A percentile compares a stretch with the other conserved stretches of the same genome.
Conservation (phyloP, 37 sponge, comb jelly and placozoan species). For the Eunapius fragilis region DNA sequence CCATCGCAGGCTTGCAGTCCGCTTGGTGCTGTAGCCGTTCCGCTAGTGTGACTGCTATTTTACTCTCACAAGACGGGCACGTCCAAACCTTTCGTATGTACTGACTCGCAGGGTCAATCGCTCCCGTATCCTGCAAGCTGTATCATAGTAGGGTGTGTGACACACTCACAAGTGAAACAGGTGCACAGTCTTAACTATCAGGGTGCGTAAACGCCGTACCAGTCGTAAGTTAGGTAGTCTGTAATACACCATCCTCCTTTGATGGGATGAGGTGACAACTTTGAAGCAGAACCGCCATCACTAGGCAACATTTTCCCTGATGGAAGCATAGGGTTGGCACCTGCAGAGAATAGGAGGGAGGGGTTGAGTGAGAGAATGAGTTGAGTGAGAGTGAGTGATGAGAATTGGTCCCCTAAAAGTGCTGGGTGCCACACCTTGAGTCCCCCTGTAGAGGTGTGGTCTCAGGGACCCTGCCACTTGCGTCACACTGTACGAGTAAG, state of each 20-base stretch:
- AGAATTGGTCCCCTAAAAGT: no score
- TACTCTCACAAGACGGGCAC: slow-evolving; percentile 58
- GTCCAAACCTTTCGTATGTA: slow-evolving; percentile 62
- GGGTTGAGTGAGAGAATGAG: background rate
- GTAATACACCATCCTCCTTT: slow-evolving; percentile 71
- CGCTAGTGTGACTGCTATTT: slow-evolving; percentile 56
- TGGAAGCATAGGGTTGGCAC: no score
- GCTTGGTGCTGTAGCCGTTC: slow-evolving; percentile 79
- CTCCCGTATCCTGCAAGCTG: no score
- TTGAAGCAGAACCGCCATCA: no score
- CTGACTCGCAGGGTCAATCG: background rate
- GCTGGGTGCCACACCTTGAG: slow-evolving; percentile 7
- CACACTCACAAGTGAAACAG: no score
- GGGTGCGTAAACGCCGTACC: slow-evolving; percentile 16
- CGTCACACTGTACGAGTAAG: slow-evolving; percentile 50
- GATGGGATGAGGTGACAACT: slow-evolving; percentile 35
- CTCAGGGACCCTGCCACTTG: slow-evolving; percentile 30
- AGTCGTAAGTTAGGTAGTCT: slow-evolving; percentile 79
- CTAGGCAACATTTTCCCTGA: no score
- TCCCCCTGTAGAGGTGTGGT: slow-evolving; percentile 70
- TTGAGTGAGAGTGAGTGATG: no score
- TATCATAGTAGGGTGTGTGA: background rate
- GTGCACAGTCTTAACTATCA: no score
- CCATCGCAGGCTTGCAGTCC: slow-evolving; percentile 22
- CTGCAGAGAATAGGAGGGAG: background rate